These are phyloP conservation scores for Luperina nickerlii DNA, from an alignment of 2,888 invertebrate species.

Conservation along the genomic window DNA sequence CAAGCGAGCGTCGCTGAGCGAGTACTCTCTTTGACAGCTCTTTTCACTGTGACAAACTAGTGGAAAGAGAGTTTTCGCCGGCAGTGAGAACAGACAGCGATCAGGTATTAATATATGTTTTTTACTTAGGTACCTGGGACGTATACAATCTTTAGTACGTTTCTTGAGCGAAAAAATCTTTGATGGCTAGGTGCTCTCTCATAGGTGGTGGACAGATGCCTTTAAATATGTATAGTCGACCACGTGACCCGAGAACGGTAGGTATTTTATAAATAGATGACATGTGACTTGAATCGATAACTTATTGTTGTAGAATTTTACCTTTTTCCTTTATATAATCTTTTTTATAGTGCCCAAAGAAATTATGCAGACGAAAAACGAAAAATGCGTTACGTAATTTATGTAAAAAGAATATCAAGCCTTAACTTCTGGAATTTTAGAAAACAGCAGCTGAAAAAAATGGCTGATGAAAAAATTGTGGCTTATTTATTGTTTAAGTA, in stretches of 20 bases:
- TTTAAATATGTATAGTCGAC: background rate
- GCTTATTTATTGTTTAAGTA: background rate
- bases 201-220: background rate
- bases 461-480: too few species aligned
- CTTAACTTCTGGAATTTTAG: background rate
- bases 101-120: background rate
- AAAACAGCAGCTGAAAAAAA: background rate
- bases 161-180: background rate
- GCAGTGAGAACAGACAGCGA: background rate
- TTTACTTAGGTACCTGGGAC: background rate
- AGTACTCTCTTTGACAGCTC: background rate
- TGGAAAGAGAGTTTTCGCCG: background rate
- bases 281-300: background rate
- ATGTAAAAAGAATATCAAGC: background rate
- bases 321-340: background rate
- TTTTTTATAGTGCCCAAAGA: background rate
- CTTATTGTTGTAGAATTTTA: background rate
- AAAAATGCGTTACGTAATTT: too few species aligned
- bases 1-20: background rate
- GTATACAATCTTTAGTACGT: background rate
- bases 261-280: background rate
- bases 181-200: background rate
- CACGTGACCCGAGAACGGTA: background rate
- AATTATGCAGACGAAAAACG: background rate
- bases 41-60: background rate